Percentiles rank a stretch among this genome's conserved stretches.
phyloP scores from a whole-genome alignment of 2,113 vertebrate species.

The Podarcis cretensis region DNA sequence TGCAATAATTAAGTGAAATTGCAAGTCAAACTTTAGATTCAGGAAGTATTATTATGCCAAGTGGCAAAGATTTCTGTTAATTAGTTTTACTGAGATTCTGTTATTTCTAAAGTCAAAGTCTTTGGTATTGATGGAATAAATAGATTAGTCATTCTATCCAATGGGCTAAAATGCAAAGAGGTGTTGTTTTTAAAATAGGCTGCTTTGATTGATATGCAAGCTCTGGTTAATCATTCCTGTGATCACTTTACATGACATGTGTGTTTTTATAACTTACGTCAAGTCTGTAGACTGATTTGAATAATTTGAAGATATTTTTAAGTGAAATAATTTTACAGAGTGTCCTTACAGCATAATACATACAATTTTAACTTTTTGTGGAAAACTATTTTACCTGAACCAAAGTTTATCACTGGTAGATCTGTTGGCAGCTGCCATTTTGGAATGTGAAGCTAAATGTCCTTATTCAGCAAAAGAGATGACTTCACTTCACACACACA shows the following conservation, averaged over 20 bases:
- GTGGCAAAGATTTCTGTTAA: constrained; percentile 54
- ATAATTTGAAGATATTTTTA: neutral
- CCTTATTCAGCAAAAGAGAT: no score
- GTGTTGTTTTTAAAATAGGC: constrained; percentile 35
- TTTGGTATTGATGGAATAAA: constrained; percentile 63
- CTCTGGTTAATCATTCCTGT: constrained; percentile 30
- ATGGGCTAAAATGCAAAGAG: constrained; percentile 50
- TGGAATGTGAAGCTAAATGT: no score
- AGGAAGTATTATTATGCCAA: constrained; percentile 41
- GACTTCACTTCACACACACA: no score
- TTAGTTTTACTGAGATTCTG: constrained; percentile 51
- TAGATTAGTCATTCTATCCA: constrained; percentile 35
- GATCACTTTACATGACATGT: neutral
- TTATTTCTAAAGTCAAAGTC: constrained; percentile 44
- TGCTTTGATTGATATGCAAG: constrained; percentile 49
- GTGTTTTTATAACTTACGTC: neutral
- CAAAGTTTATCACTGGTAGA: neutral
- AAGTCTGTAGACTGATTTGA: neutral
- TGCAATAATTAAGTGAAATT: constrained; percentile 27
- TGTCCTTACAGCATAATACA: neutral
- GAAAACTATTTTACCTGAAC: no score
- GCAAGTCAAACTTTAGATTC: constrained; percentile 43
- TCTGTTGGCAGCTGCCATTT: neutral
- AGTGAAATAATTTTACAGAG: neutral
- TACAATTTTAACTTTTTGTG: neutral